Percentiles rank a stretch among this genome's conserved stretches.
phyloP scores from a whole-genome alignment of 2,113 vertebrate genomes.

The Nyctereutes procyonoides region DNA sequence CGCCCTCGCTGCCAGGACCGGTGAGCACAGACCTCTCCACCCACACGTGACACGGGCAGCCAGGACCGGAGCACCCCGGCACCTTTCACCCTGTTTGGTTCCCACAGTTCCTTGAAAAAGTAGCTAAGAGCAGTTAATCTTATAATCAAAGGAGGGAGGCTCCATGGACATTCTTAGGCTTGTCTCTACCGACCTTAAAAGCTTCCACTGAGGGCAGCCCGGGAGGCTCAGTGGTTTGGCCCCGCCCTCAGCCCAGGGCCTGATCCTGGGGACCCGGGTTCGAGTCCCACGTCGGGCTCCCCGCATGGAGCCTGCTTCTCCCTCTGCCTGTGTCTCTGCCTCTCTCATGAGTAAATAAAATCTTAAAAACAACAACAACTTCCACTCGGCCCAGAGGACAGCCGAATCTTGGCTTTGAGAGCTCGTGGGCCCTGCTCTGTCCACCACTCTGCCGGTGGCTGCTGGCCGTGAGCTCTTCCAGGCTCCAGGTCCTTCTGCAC shows the following conservation, averaged over 20 bases:
- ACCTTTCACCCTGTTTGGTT: fast-evolving
- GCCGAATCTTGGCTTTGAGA: fast-evolving
- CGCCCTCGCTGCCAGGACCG: fast-evolving
- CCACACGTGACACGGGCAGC: fast-evolving
- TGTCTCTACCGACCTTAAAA: too few species aligned
- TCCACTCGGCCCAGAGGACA: fast-evolving
- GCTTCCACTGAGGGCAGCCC: too few species aligned
- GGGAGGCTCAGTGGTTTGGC: too few species aligned
- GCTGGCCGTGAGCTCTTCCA: fast-evolving
- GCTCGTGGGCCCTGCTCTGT: fast-evolving
- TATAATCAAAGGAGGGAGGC: background rate
- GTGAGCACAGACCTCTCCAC: background rate
- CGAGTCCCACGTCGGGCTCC: too few species aligned
- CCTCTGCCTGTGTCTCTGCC: too few species aligned
- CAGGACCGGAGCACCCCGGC: fast-evolving
- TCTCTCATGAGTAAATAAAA: too few species aligned
- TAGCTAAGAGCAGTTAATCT: background rate
- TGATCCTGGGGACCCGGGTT: too few species aligned
- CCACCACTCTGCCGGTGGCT: fast-evolving
- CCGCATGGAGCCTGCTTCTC: too few species aligned
- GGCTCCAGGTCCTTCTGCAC: background rate
- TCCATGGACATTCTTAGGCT: fast-evolving
- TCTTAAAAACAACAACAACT: too few species aligned
- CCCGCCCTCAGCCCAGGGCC: too few species aligned
- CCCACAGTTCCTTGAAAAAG: background rate